phyloP scores from a whole-genome alignment of 1,140 invertebrate species.

The Macrostomum lignano region DNA sequence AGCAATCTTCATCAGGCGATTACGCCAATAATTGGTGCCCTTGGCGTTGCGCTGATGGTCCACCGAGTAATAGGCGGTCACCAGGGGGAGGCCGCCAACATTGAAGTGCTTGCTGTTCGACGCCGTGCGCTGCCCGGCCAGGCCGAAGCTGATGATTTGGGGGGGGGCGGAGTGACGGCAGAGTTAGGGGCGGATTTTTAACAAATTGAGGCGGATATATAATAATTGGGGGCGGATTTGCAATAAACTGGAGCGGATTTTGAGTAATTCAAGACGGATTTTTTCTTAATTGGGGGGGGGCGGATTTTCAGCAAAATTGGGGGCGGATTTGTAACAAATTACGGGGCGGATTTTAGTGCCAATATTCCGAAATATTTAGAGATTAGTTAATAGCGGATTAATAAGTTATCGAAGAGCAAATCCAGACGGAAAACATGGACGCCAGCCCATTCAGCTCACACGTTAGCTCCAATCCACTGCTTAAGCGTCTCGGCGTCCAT shows the following conservation, averaged over 20 bases:
- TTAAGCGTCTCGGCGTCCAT: too few species aligned
- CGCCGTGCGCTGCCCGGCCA: conserved; percentile 57
- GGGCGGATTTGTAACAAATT: too few species aligned
- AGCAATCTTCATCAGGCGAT: conserved; percentile 33
- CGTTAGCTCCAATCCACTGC: conserved; percentile 54
- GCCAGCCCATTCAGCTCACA: conserved; percentile 34
- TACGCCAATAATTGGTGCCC: conserved; percentile 1
- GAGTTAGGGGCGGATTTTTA: too few species aligned
- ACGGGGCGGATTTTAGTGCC: too few species aligned
- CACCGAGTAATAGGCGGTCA: conserved; percentile 20
- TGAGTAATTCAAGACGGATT: too few species aligned
- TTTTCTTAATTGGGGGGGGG: too few species aligned
- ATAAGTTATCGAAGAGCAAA: conserved; percentile 5
- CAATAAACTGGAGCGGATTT: too few species aligned
- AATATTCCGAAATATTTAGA: not conserved
- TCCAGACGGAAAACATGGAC: conserved; percentile 1
- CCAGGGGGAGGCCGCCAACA: conserved; percentile 50
- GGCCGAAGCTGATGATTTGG: conserved; percentile 62
- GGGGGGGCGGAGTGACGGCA: too few species aligned
- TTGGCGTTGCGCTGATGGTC: conserved; percentile 2
- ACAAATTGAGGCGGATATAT: too few species aligned
- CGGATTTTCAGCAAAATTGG: too few species aligned
- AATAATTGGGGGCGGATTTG: too few species aligned
- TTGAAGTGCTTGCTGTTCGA: conserved; percentile 59
- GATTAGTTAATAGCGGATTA: not conserved